These are phyloP conservation scores for Pseudopipra pipra DNA, from an alignment of 2,113 vertebrate genomes.

Conservation along the genomic window DNA sequence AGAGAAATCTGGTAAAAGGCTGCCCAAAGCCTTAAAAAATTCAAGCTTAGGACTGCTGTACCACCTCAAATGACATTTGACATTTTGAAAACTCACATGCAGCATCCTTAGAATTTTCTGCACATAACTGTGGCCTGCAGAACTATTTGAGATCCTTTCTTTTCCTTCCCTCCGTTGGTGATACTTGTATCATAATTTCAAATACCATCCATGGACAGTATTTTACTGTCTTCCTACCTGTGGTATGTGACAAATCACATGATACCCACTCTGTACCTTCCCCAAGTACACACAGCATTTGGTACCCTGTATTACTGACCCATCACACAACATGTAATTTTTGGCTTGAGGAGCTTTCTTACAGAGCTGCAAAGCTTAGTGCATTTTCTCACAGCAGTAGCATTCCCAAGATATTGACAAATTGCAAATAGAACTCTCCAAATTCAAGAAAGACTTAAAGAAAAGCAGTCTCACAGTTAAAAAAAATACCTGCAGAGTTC, in stretches of 20 bases:
- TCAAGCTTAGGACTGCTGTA: neutral
- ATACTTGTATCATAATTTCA: neutral
- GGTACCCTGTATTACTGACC: neutral
- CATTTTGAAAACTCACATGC: neutral
- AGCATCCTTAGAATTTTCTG: neutral
- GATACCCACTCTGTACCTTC: neutral
- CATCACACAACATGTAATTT: neutral
- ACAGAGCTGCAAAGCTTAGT: neutral
- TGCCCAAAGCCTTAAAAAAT: neutral
- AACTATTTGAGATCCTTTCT: neutral
- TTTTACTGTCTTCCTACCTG: neutral
- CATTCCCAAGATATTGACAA: neutral
- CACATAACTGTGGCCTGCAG: neutral
- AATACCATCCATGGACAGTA: neutral
- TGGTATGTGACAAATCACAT: neutral
- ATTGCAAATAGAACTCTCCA: neutral
- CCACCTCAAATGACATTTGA: neutral
- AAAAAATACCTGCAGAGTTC: neutral
- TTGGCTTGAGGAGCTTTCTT: neutral
- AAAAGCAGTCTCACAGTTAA: neutral
- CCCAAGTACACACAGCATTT: neutral
- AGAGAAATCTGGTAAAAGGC: neutral
- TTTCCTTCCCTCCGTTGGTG: neutral
- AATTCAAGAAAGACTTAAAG: neutral
- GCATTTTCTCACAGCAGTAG: neutral